These are phyloP conservation scores for Phallusia fumigata DNA, from an alignment of 23 tunicate species.

Conservation along the genomic window DNA sequence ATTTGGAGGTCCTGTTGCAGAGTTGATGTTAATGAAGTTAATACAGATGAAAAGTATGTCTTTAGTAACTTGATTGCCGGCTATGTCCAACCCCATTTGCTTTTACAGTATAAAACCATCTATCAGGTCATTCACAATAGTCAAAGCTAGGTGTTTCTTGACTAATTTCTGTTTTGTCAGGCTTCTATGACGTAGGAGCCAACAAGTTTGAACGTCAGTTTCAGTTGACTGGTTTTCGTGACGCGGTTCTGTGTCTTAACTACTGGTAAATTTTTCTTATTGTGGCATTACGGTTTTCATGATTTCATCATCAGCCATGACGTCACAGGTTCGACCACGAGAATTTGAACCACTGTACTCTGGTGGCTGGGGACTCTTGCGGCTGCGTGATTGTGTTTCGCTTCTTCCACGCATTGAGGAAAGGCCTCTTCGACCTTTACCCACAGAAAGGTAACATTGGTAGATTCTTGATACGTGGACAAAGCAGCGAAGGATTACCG, in stretches of 20 bases:
- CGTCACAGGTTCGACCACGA: slow-evolving; percentile 75
- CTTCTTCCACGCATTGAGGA: slow-evolving; percentile 53
- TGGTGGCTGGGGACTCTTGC: slow-evolving; percentile 78
- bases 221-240: slow-evolving; percentile 61
- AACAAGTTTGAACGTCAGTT: slow-evolving; percentile 66
- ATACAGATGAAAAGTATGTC: too few relatives aligned
- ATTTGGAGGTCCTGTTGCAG: too few relatives aligned
- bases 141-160: too few relatives aligned
- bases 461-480: too few relatives aligned
- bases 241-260: slow-evolving; percentile 63
- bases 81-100: too few relatives aligned
- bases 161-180: slow-evolving; percentile 9
- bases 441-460: slow-evolving; percentile 73
- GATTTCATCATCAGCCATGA: background rate
- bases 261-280: slow-evolving; percentile 50
- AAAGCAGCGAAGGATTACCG: too few relatives aligned
- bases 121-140: too few relatives aligned
- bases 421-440: slow-evolving; percentile 70
- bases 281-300: too few relatives aligned
- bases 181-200: slow-evolving; percentile 70
- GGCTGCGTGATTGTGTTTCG: slow-evolving; percentile 64
- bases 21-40: too few relatives aligned
- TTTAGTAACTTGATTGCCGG: too few relatives aligned
- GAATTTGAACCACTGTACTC: slow-evolving; percentile 63
- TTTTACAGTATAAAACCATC: too few relatives aligned